Evolutionary conservation across 2,797 vertebrate genomes (phyloP), one percentile per base, ranked within the genome.

Genomic region (Acanthurus tractus): DNA sequence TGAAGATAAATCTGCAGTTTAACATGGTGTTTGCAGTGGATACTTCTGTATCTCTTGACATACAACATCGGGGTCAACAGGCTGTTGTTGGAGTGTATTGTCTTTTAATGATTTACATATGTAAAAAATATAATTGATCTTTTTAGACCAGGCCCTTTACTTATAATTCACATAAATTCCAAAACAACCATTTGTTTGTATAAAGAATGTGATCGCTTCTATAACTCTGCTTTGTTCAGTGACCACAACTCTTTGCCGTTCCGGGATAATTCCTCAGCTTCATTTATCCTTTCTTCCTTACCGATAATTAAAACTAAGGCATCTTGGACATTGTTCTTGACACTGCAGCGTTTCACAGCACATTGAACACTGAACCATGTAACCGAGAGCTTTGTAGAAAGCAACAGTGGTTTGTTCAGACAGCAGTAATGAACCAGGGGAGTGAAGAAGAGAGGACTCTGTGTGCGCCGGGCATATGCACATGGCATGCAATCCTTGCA

Each of bases 381-480:
- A 72, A 46, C 25, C 17, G 9, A 59, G 62, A 49, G 62, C 44
- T 79, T 82, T 61, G 44, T 17, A 63, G 69, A 66, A 76, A 81
- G 48, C 50, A 69, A 40, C 73, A 65, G 63, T 71, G 63, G 70
- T 79, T 74, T 63, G 70, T 68, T 82, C 54, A 82, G 69, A 74
- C 44, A 23, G 78, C 84, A 57, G 52, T 82, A 82, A 79, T 59
- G 70, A 88, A 79, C 29, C 62, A 34, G 67, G 57, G 17, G 10
- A 76, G 77, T 53, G 57, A 83, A 73, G 81, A 88, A 83, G 80
- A 85, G 79, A 75, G 64, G 46, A 40, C 53, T 70, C 49, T 78
- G 67, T 89, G 85, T 86, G 67, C 64, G 11, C 46, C 9, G 34
- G 66, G 69, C 67, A 48, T 81, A 74, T 78, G 76, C 74, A 75